These are phyloP conservation scores for Prionace glauca DNA, from an alignment of 2,797 vertebrate genomes.

Conservation along the genomic window DNA sequence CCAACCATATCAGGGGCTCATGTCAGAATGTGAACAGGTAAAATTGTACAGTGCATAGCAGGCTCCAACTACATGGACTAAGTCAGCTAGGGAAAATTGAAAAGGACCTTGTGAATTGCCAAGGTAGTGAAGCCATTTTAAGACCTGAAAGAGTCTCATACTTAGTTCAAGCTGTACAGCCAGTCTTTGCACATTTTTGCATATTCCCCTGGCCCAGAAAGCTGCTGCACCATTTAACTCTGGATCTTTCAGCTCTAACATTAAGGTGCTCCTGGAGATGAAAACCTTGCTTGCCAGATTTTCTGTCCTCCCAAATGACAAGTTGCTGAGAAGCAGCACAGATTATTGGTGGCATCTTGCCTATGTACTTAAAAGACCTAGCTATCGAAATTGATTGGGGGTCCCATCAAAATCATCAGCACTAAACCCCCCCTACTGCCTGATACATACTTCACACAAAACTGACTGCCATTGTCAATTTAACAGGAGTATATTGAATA, in stretches of 20 bases:
- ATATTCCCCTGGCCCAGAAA: background rate
- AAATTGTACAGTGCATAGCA: background rate
- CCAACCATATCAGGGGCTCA: background rate
- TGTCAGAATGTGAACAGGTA: background rate
- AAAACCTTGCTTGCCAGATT: background rate
- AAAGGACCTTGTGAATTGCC: background rate
- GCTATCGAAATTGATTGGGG: background rate
- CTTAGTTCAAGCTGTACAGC: background rate
- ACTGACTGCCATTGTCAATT: background rate
- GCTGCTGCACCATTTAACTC: background rate
- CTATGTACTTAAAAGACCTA: background rate
- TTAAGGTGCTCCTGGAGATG: background rate
- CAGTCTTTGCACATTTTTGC: background rate
- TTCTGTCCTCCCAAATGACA: background rate
- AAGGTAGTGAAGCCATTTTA: background rate
- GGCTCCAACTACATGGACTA: background rate
- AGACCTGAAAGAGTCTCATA: background rate
- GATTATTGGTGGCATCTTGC: background rate
- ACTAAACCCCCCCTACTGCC: background rate
- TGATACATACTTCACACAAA: background rate
- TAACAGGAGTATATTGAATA: background rate
- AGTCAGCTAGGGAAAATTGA: background rate
- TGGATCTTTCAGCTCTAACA: background rate
- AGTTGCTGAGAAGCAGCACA: background rate
- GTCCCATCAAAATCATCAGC: background rate